Conservation (phyloP, 2,797 vertebrate species). For the Typhlichthys subterraneus region DNA sequence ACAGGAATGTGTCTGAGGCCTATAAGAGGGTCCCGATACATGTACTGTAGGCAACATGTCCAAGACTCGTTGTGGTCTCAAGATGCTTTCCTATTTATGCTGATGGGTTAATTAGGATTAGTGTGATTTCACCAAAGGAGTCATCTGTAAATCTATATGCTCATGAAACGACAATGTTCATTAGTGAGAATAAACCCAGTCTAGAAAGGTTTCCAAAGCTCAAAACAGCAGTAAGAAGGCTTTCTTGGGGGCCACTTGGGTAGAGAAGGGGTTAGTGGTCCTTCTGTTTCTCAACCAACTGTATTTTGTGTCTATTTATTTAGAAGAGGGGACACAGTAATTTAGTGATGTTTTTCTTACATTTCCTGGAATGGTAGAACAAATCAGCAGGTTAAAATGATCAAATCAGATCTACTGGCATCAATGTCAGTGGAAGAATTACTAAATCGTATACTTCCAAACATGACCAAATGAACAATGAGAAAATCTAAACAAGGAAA, state of each 20-base stretch:
- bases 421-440: constrained; percentile 60
- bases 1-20: constrained; percentile 46
- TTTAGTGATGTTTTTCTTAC: constrained; percentile 85
- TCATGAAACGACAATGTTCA: constrained; percentile 32
- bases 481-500: constrained; percentile 79
- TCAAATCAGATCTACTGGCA: constrained; percentile 75
- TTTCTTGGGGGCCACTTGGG: constrained; percentile 64
- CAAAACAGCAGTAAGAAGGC: constrained; percentile 66
- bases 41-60: constrained; percentile 50
- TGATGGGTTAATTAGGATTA: constrained; percentile 25
- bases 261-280: constrained; percentile 77
- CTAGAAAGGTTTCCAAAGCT: constrained; percentile 29
- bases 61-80: constrained; percentile 55
- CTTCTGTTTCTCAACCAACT: constrained; percentile 85
- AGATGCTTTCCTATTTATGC: constrained; percentile 69
- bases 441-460: constrained; percentile 84
- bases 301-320: constrained; percentile 87
- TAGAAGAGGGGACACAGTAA: constrained; percentile 86
- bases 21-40: constrained; percentile 39
- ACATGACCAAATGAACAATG: constrained; percentile 83
- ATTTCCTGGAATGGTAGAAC: constrained; percentile 86
- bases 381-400: constrained; percentile 77
- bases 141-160: constrained; percentile 42
- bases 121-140: constrained; percentile 4
- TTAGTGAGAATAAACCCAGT: background rate